phyloP scores from a whole-genome alignment of 2,888 invertebrate species.

The Dichetophora obliterata region DNA sequence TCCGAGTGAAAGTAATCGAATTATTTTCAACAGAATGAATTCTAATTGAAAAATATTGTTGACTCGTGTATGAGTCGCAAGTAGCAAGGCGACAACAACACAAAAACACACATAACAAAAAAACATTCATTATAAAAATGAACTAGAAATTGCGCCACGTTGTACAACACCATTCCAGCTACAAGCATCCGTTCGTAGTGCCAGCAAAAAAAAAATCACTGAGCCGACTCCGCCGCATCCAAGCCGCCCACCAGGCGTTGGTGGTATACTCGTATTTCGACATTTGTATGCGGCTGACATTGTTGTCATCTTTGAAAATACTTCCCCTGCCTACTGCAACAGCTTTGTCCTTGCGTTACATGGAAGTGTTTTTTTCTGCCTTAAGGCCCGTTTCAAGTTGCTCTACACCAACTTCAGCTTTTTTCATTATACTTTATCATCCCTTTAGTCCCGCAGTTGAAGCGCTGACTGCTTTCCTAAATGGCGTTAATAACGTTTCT shows the following conservation, averaged over 20 bases:
- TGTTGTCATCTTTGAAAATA: slow-evolving; percentile 58
- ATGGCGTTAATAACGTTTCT: background rate
- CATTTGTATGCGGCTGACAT: slow-evolving; percentile 59
- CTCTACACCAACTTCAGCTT: background rate
- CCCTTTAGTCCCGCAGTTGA: background rate
- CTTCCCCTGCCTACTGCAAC: slow-evolving; percentile 35
- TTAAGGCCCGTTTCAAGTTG: background rate
- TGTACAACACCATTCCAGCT: background rate
- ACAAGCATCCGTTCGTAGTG: background rate
- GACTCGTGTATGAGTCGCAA: slow-evolving; percentile 53
- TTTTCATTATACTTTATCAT: background rate
- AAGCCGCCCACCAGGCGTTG: background rate
- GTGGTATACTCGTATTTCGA: slow-evolving; percentile 18
- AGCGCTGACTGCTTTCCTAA: background rate
- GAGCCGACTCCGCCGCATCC: background rate
- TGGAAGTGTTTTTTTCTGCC: background rate
- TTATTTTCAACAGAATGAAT: slow-evolving; percentile 71
- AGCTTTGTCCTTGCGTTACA: too few relatives aligned
- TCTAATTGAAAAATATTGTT: slow-evolving; percentile 72
- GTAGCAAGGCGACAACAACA: slow-evolving; percentile 38
- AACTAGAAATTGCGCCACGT: slow-evolving; percentile 13
- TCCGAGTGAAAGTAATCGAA: slow-evolving; percentile 71
- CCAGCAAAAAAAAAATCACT: background rate
- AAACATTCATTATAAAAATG: background rate
- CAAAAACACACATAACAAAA: background rate